These are phyloP conservation scores for Cryptophagus acutangulus DNA, from an alignment of 2,888 invertebrate genomes.

Conservation along the genomic window DNA sequence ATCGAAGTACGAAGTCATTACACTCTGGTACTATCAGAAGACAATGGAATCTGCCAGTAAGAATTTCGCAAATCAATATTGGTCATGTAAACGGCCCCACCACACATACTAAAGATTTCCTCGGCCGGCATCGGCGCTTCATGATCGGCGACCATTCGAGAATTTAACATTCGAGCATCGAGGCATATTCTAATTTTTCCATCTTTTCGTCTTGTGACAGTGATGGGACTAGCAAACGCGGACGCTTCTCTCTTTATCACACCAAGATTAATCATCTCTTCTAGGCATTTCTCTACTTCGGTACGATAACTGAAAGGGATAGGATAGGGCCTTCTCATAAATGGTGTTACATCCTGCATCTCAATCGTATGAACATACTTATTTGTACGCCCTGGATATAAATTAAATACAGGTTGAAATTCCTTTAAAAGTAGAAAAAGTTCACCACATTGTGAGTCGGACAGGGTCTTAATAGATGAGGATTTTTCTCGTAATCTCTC, in stretches of 20 bases:
- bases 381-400: conserved; percentile 16
- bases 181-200: conserved; percentile 31
- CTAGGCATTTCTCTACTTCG: conserved; percentile 27
- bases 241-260: conserved; percentile 33
- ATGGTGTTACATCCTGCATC: conserved; percentile 21
- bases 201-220: conserved; percentile 18
- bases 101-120: conserved; percentile 18
- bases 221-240: conserved; percentile 24
- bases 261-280: conserved; percentile 29
- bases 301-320: conserved; percentile 27
- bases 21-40: conserved; percentile 10
- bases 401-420: conserved; percentile 16
- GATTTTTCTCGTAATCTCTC: no score
- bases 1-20: conserved; percentile 25
- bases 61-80: conserved; percentile 12
- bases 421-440: neutral
- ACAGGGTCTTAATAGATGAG: no score
- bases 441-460: neutral
- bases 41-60: conserved; percentile 17
- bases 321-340: conserved; percentile 29
- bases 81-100: neutral
- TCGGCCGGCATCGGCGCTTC: conserved; percentile 23
- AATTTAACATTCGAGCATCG: conserved; percentile 34
- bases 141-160: conserved; percentile 30
- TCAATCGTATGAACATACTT: conserved; percentile 25